A percentile compares a stretch with the other conserved stretches of the same genome.
These are phyloP conservation scores for Pedionomus torquatus DNA, from an alignment of 2,113 vertebrate genomes.

Conservation along the genomic window DNA sequence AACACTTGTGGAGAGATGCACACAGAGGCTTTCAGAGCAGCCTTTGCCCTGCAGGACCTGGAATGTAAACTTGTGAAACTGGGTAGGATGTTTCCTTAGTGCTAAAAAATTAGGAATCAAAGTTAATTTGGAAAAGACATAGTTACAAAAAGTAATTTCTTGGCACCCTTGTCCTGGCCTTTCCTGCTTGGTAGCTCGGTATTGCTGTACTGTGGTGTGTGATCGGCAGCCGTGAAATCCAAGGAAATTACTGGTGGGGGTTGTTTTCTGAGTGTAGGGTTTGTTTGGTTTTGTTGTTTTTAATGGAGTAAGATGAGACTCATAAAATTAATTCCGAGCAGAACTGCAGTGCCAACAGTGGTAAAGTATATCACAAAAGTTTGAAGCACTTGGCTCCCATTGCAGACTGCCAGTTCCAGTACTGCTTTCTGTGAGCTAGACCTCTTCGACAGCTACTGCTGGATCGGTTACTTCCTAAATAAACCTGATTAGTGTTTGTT, in stretches of 20 bases:
- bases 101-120: neutral
- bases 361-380: neutral
- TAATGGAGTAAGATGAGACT: neutral
- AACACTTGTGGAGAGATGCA: neutral
- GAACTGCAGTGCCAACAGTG: neutral
- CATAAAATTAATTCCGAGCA: neutral
- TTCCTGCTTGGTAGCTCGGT: neutral
- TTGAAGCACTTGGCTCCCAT: neutral
- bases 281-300: neutral
- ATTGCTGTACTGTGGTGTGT: neutral
- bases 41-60: accelerated
- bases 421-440: neutral
- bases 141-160: neutral
- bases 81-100: neutral
- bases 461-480: neutral
- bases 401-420: neutral
- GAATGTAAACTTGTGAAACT: neutral
- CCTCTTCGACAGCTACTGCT: neutral
- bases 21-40: accelerated
- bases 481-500: neutral
- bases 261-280: neutral
- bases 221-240: accelerated
- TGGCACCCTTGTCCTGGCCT: neutral
- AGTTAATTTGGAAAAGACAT: neutral
- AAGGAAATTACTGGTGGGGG: neutral